Evolutionary conservation across 2,113 vertebrate genomes (phyloP).

Genomic region (Myiozetetes cayanensis): DNA sequence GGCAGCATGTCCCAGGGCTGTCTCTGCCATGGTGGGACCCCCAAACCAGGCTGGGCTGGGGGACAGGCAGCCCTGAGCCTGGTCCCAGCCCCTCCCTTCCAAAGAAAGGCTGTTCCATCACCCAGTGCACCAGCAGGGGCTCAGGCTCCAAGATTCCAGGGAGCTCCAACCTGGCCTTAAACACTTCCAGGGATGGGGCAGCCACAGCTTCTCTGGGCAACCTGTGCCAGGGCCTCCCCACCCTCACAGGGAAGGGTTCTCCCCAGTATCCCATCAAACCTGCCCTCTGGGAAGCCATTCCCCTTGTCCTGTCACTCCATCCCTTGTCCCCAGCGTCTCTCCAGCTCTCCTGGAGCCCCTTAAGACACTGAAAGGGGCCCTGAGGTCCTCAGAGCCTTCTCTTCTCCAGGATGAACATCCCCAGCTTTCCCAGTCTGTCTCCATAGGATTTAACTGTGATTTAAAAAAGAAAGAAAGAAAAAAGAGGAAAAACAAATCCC

Average conservation of each 20-base stretch:
- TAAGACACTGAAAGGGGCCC: background rate
- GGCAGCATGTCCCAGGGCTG: background rate
- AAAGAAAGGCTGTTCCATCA: background rate
- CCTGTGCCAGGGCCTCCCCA: background rate
- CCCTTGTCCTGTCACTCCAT: background rate
- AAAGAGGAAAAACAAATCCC: fast-evolving
- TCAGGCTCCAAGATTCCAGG: background rate
- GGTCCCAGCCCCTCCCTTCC: background rate
- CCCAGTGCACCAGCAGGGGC: background rate
- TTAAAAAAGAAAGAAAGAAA: background rate
- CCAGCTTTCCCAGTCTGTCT: background rate
- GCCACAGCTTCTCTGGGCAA: background rate
- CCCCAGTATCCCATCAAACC: background rate
- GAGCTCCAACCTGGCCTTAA: background rate
- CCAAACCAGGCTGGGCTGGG: background rate
- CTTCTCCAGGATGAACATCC: background rate
- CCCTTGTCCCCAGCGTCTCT: background rate
- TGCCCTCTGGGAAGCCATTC: background rate
- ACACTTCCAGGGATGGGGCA: background rate
- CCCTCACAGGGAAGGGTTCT: background rate
- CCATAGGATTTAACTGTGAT: background rate
- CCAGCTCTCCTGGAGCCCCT: background rate
- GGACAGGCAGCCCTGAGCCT: background rate
- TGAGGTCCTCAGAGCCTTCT: background rate
- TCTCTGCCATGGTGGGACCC: background rate